Percentiles rank a stretch among this genome's conserved stretches.
Evolutionary conservation across 2,888 invertebrate genomes (phyloP).

Genomic region (Drosophila gaucha): DNA sequence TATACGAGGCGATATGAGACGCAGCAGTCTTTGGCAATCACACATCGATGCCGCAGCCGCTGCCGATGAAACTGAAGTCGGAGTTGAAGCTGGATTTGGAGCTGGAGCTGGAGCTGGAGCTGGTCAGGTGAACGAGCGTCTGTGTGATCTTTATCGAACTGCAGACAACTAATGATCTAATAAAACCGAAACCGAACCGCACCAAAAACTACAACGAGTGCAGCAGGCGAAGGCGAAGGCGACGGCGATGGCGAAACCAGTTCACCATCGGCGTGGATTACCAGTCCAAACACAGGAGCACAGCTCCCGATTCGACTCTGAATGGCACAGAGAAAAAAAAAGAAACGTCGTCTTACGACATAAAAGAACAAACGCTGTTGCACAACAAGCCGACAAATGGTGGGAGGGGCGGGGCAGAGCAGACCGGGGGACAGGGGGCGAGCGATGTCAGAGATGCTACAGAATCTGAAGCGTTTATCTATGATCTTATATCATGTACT

Average conservation of each 20-base stretch:
- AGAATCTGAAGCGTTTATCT: constrained; percentile 83
- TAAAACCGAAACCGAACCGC: constrained; percentile 78
- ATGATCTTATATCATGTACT: constrained; percentile 84
- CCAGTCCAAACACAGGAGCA: constrained; percentile 56
- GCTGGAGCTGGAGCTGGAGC: constrained; percentile 32
- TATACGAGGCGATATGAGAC: constrained; percentile 38
- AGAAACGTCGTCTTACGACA: constrained; percentile 42
- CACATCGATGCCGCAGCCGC: constrained; percentile 46
- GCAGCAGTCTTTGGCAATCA: constrained; percentile 68
- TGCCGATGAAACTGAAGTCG: constrained; percentile 18
- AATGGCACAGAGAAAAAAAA: constrained; percentile 27
- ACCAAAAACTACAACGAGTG: constrained; percentile 57
- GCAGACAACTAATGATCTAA: constrained; percentile 84
- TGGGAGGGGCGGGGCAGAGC: constrained; percentile 8
- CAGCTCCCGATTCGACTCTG: constrained; percentile 66
- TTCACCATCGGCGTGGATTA: constrained; percentile 73
- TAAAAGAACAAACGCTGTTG: constrained; percentile 75
- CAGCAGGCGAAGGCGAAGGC: constrained; percentile 28
- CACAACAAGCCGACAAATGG: constrained; percentile 76
- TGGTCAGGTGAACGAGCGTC: constrained; percentile 66
- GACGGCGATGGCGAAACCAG: constrained; percentile 50
- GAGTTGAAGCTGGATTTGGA: constrained; percentile 16
- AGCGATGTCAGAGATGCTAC: constrained; percentile 64
- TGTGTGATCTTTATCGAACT: constrained; percentile 80
- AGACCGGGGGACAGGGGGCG: not conserved